Conservation (phyloP, 2,797 vertebrate genomes). For the Acanthurus leucopareius region DNA sequence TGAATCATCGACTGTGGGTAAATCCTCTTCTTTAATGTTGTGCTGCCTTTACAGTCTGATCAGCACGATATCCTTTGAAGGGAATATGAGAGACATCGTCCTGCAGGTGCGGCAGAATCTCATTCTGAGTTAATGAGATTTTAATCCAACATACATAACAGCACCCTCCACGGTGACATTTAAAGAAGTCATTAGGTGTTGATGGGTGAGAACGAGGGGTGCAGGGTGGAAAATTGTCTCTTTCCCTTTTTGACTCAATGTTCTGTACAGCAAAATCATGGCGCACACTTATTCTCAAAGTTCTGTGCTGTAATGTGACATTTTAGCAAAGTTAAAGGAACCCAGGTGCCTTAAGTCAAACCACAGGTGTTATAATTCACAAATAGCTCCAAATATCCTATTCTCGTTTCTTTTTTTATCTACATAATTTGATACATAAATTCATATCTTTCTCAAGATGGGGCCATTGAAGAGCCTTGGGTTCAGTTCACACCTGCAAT, state of each 20-base stretch:
- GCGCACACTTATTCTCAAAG: background rate
- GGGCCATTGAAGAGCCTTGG: too few species aligned
- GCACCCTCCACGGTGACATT: conserved; percentile 62
- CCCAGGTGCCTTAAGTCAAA: too few species aligned
- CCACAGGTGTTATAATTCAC: too few species aligned
- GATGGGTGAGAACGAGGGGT: conserved; percentile 38
- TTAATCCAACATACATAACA: conserved; percentile 50
- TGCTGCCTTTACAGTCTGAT: conserved; percentile 3
- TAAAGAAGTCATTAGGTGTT: conserved; percentile 60
- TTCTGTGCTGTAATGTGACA: background rate
- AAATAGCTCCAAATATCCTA: too few species aligned
- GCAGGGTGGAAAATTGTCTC: background rate
- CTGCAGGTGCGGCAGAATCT: conserved; percentile 35
- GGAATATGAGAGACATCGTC: background rate
- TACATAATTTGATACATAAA: too few species aligned
- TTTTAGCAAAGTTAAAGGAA: too few species aligned
- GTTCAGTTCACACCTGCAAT: too few species aligned
- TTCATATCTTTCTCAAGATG: too few species aligned
- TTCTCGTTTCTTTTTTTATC: too few species aligned
- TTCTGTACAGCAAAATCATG: background rate
- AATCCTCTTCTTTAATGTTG: conserved; percentile 45
- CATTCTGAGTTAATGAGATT: conserved; percentile 64
- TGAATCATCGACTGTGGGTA: conserved; percentile 34
- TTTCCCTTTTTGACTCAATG: conserved; percentile 5
- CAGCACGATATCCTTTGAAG: background rate